Conservation (phyloP, 37 sponge, comb jelly and placozoan species). For the Beroe forskalii region DNA sequence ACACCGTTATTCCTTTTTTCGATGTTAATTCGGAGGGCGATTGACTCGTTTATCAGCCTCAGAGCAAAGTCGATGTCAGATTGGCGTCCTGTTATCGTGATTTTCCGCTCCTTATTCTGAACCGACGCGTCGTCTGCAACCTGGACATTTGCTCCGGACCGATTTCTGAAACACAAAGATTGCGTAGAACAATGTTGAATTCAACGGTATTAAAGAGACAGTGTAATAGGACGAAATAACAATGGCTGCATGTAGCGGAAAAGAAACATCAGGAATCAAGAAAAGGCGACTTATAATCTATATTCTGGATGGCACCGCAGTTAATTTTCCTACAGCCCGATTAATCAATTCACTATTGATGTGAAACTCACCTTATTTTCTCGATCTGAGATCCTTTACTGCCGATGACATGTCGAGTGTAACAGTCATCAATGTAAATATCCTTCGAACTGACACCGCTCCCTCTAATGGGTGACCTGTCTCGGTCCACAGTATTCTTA, state of each 20-base stretch:
- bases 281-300: no score
- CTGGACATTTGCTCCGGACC: constrained; percentile 37
- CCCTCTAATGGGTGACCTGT: constrained; percentile 1
- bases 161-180: neutral
- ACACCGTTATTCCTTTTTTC: neutral
- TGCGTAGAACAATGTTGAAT: neutral
- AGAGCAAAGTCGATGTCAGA: constrained; percentile 17
- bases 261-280: no score
- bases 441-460: neutral
- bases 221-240: no score
- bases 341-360: no score
- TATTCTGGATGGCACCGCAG: no score
- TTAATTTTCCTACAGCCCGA: no score
- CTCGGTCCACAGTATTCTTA: neutral
- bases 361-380: constrained; percentile 31
- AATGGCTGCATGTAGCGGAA: no score
- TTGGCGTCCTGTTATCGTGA: neutral
- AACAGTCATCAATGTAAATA: constrained; percentile 58
- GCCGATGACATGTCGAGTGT: constrained; percentile 55
- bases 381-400: constrained; percentile 22
- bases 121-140: constrained; percentile 30
- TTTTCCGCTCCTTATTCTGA: constrained; percentile 32
- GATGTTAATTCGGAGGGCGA: neutral
- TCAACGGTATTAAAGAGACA: no score
- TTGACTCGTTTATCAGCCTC: constrained; percentile 27